These are phyloP conservation scores for Nipponia nippon DNA, from an alignment of 2,113 vertebrate species.

Conservation along the genomic window DNA sequence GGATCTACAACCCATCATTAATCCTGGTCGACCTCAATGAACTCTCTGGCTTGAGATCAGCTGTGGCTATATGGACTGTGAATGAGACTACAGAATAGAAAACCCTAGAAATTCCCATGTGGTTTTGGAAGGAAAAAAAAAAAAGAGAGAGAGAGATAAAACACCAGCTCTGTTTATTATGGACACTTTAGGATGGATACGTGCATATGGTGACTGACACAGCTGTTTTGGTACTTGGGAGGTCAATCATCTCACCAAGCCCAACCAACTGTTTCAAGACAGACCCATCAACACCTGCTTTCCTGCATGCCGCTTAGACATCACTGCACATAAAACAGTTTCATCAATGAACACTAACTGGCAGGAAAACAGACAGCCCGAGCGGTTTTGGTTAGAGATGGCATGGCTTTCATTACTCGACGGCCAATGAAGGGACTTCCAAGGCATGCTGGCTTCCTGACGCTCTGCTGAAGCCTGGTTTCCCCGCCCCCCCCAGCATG, in stretches of 20 bases:
- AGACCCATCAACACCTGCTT: neutral
- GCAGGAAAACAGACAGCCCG: neutral
- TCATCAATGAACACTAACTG: neutral
- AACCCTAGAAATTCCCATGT: neutral
- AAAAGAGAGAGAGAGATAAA: neutral
- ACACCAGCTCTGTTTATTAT: neutral
- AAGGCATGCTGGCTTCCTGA: rapidly evolving
- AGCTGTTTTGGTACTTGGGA: neutral
- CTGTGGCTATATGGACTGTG: neutral
- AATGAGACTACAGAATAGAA: neutral
- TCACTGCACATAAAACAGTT: neutral
- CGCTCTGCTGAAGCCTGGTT: neutral
- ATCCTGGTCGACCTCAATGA: neutral
- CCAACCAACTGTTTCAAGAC: neutral
- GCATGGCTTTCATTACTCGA: neutral
- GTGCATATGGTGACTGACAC: rapidly evolving
- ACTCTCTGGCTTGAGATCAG: neutral
- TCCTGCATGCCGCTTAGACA: neutral
- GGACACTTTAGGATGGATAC: neutral
- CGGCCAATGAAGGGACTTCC: neutral
- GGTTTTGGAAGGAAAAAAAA: neutral
- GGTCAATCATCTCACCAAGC: neutral
- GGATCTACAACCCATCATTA: neutral
- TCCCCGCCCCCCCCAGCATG: neutral
- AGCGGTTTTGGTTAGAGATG: neutral